Conservation (phyloP, 2,113 vertebrate species). For the Petrocephalus microphthalmus region DNA sequence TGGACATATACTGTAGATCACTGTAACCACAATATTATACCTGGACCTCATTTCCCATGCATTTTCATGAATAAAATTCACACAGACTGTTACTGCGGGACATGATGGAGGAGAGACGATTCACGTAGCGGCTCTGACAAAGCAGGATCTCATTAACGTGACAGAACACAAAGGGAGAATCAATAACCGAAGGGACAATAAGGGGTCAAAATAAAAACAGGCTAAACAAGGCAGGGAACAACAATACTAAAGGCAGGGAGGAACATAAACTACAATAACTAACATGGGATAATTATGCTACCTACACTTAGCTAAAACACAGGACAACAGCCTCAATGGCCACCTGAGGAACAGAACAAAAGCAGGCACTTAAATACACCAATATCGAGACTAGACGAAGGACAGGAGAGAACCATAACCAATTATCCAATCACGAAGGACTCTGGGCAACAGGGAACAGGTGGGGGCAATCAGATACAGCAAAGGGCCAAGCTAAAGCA, state of each 20-base stretch:
- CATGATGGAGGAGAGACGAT: background rate
- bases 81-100: background rate
- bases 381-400: background rate
- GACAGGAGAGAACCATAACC: background rate
- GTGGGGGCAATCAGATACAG: background rate
- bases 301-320: background rate
- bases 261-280: background rate
- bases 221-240: too few relatives aligned
- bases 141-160: background rate
- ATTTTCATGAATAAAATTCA: background rate
- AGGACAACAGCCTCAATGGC: background rate
- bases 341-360: background rate
- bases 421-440: background rate
- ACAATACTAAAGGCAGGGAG: background rate
- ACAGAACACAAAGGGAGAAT: background rate
- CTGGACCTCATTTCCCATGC: background rate
- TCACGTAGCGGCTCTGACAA: background rate
- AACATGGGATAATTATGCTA: background rate
- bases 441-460: background rate
- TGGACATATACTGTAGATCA: conserved; percentile 34
- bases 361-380: background rate
- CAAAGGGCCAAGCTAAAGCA: background rate
- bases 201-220: background rate
- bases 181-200: background rate
- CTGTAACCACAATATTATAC: conserved; percentile 43